Percentiles rank a stretch among this genome's conserved stretches.
Evolutionary conservation across 2,888 invertebrate genomes (phyloP).

Genomic region (Orchesella flavescens): DNA sequence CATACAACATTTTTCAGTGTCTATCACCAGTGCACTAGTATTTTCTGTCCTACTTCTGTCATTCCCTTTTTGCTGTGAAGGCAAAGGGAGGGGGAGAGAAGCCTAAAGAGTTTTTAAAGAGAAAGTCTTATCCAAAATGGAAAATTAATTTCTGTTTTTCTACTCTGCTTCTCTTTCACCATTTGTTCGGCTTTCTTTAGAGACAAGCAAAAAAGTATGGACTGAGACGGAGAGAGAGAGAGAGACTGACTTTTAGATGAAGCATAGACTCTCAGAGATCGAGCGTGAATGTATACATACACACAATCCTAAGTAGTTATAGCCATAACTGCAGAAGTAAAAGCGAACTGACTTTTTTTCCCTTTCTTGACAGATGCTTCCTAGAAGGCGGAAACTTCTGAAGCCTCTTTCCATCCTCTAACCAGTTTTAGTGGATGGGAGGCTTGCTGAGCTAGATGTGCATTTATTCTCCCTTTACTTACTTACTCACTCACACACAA

Average conservation of each 20-base stretch:
- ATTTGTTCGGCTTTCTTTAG: constrained; percentile 28
- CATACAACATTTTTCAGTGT: no score
- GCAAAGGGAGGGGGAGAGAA: background rate
- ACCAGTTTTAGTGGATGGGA: constrained; percentile 40
- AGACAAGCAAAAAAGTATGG: constrained; percentile 37
- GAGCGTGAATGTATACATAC: background rate
- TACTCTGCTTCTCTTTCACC: constrained; percentile 8
- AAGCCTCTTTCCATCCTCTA: constrained; percentile 53
- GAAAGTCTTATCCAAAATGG: constrained; percentile 51
- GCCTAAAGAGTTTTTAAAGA: constrained; percentile 51
- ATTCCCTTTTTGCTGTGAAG: constrained; percentile 25
- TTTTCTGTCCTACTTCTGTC: constrained; percentile 56
- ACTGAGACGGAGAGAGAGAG: background rate
- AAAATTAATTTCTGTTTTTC: constrained; percentile 57
- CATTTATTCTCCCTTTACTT: constrained; percentile 17
- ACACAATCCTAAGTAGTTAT: background rate
- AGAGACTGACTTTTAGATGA: background rate
- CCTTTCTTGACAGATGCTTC: constrained; percentile 61
- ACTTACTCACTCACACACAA: constrained; percentile 12
- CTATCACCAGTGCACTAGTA: background rate
- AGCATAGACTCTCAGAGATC: background rate
- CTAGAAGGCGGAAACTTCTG: constrained; percentile 58
- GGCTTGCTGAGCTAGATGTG: constrained; percentile 27
- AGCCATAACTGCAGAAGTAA: constrained; percentile 28
- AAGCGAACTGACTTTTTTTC: constrained; percentile 46